These are phyloP conservation scores for Xylocopa sonorina DNA, from an alignment of 1,140 invertebrate genomes.

Conservation along the genomic window DNA sequence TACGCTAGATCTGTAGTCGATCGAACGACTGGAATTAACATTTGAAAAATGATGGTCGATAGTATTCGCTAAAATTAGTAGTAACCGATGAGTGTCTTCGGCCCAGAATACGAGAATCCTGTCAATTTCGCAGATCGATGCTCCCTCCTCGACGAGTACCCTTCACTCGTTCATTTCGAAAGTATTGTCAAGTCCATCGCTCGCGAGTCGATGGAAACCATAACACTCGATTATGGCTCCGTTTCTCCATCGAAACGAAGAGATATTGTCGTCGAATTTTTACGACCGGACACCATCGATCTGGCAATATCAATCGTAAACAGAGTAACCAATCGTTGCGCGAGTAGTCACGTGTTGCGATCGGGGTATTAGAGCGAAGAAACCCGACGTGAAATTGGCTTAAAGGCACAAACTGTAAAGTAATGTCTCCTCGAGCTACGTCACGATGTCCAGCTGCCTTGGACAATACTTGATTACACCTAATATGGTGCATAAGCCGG, in stretches of 20 bases:
- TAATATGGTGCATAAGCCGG: slow-evolving; percentile 28
- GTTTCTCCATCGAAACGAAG: slow-evolving; percentile 14
- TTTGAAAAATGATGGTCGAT: background rate
- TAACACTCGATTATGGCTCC: background rate
- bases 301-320: slow-evolving; percentile 43
- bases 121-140: slow-evolving; percentile 57
- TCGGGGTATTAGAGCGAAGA: slow-evolving; percentile 70
- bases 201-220: background rate
- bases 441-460: slow-evolving; percentile 40
- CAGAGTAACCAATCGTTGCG: slow-evolving; percentile 50
- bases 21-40: background rate
- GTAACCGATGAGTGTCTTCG: background rate
- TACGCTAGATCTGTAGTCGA: too few species aligned
- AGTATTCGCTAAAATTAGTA: background rate
- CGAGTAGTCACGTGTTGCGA: slow-evolving; percentile 54
- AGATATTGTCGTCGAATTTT: slow-evolving; percentile 1
- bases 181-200: slow-evolving; percentile 41
- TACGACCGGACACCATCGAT: slow-evolving; percentile 39
- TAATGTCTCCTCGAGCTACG: slow-evolving; percentile 41
- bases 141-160: slow-evolving; percentile 9
- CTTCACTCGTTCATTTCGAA: slow-evolving; percentile 31
- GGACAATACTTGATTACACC: slow-evolving; percentile 43
- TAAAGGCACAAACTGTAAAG: slow-evolving; percentile 57
- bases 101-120: slow-evolving; percentile 21
- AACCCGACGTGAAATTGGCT: slow-evolving; percentile 71